phyloP scores from a whole-genome alignment of 2,797 vertebrate species.

The Lepilemur ruficaudatus region DNA sequence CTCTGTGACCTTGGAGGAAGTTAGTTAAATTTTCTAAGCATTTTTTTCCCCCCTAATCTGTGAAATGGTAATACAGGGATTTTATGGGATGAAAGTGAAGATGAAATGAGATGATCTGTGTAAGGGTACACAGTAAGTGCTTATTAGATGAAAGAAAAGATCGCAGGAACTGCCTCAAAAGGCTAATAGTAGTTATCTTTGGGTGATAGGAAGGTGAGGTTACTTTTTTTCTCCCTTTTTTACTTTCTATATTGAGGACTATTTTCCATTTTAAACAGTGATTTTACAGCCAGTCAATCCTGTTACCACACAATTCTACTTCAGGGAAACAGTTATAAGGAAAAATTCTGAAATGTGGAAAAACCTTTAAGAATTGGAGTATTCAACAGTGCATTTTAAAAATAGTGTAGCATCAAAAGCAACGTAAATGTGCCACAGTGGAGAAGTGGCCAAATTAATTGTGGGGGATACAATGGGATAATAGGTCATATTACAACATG shows the following conservation, averaged over 20 bases:
- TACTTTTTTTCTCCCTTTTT: background rate
- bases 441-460: background rate
- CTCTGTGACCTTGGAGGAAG: background rate
- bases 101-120: background rate
- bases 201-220: background rate
- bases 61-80: background rate
- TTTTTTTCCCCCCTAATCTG: background rate
- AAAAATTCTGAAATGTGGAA: background rate
- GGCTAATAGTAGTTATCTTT: background rate
- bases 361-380: background rate
- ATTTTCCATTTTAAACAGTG: background rate
- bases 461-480: background rate
- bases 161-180: background rate
- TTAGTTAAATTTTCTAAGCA: background rate
- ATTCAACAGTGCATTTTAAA: background rate
- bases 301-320: background rate
- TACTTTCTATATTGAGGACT: background rate
- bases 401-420: background rate
- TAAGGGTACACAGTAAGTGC: background rate
- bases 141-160: background rate
- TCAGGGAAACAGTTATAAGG: background rate
- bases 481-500: background rate
- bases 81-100: background rate
- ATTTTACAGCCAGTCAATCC: background rate
- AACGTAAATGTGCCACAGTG: background rate